Base-by-base conservation (phyloP, 2,888 invertebrate species). In the Peribatodes rhomboidaria region DNA sequence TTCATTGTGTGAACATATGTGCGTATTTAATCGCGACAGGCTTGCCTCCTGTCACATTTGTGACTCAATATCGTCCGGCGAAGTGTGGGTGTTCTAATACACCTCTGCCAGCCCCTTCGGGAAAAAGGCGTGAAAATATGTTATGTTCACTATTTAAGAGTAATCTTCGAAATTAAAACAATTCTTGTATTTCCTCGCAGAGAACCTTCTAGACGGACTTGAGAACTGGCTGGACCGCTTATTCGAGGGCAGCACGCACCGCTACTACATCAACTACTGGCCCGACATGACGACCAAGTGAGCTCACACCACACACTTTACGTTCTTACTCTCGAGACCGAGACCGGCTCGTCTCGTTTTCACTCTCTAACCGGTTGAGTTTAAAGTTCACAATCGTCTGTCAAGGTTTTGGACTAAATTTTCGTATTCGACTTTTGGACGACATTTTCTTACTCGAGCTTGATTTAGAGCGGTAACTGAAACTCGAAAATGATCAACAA, bases 181-280 rank as follows among this genome's bases (percentile, higher is more conserved):
- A 22, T 13, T 47, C 16, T 20, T 44, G 85, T 95, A 58, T 94
- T 94, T n/a, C 72, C 94, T 64, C 65, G 3, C 96, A 89, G 97
- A 97, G 77, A 96, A 97, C 79, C 94, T 99, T 42, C 91, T 99
- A 58, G 98, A 98, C 82, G 98, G 98, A 0, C 94, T 99, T 60
- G 96, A 98, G 59, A 98, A 98, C 90, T 99, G 99, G 99, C 92
- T 99, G 81, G 99, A 99, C 88, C 95, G 98, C 22, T 93, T 99
- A 71, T 99, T 99, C 85, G 99, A 99, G 87, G 99, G 99, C 70
- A 96, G 97, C 70, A 98, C 99, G 7, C 97, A 98, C 86, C 96
- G 99, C 75, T 99, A 99, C 92, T 97, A 98, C 89, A 96, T 99
- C 77, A 98, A 98, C 89, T 98, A 98, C 90, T 99, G 99, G 99